These are phyloP conservation scores for Galago senegalensis DNA, from an alignment of 2,797 vertebrate genomes.

Conservation along the genomic window DNA sequence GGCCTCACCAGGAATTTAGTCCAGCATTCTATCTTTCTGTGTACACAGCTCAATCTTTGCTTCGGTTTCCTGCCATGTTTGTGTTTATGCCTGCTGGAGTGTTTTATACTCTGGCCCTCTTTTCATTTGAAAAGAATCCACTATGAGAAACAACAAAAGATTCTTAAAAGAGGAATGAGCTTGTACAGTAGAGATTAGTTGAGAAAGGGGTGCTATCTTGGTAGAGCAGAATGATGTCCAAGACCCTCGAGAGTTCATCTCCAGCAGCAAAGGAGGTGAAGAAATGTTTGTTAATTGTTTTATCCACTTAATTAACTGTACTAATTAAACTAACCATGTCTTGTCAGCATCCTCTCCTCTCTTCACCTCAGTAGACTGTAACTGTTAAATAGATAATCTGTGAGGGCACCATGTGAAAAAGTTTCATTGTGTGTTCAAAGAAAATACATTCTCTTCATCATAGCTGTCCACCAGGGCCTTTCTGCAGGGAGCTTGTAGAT, in stretches of 20 bases:
- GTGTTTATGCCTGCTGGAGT: background rate
- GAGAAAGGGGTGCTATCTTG: background rate
- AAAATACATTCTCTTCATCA: background rate
- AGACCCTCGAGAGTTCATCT: background rate
- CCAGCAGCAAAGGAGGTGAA: background rate
- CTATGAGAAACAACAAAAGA: background rate
- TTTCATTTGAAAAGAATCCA: conserved; percentile 47
- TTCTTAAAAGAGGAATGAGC: background rate
- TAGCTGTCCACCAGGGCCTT: background rate
- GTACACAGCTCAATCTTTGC: conserved; percentile 1
- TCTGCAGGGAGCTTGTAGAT: background rate
- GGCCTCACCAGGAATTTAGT: background rate
- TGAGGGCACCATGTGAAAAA: background rate
- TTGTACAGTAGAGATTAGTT: background rate
- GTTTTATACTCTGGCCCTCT: background rate
- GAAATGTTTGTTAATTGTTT: background rate
- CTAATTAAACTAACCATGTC: conserved; percentile 16
- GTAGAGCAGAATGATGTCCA: background rate
- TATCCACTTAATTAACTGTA: background rate
- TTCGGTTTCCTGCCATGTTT: background rate
- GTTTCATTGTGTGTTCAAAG: background rate
- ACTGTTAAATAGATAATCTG: background rate
- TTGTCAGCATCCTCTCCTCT: background rate
- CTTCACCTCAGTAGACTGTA: background rate
- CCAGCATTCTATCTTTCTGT: background rate